Evolutionary conservation across 2,113 vertebrate species (phyloP), one percentile per base, ranked within the genome.

Genomic region (Rhineura floridana): DNA sequence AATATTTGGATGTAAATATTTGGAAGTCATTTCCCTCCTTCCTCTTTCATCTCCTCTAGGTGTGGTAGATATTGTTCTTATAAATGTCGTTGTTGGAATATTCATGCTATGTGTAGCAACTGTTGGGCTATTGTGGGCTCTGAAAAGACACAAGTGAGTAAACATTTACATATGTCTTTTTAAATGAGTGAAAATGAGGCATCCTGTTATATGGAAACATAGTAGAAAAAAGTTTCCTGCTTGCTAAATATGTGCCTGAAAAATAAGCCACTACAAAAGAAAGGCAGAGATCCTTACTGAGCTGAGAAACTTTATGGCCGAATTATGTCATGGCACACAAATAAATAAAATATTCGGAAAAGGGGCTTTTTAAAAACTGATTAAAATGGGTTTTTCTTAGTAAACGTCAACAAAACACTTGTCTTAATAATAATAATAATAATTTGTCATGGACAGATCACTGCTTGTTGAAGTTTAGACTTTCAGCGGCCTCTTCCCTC

Each of bases 71-170:
- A 19, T 95, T n/a, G 2, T 94, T 80, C 67, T 94, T 33, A 65
- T 95, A 79, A 78, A 59, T 62, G 1, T 92, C 36, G 75, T 92
- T 1, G 1, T 93, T 93, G 96, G 94, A 93, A 81, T 95, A 44
- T 90, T 94, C 75, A 87, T 96, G 80, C 48, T 97, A 30, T 80
- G 94, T 19, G 76, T 97, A 1, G 76, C 95, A 55, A 44, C 93
- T 81, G 50, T 96, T 72, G 89, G 72, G 3, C 83, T 95, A 91
- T 87, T 15, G 0, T 97, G 93, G 67, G 39, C 88, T 85, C 80
- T 96, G 79, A 96, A 92, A 92, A 96, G 93, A 76, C 93, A 94
- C 0, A 1, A 0, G 97, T 97, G 88, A 97, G 97, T 97, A 87
- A 62, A 9, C 89, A 89, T 87, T 65, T 88, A 0, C 28, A 11